These are phyloP conservation scores for Sciurus carolinensis DNA, from an alignment of 2,797 vertebrate species.

Conservation along the genomic window DNA sequence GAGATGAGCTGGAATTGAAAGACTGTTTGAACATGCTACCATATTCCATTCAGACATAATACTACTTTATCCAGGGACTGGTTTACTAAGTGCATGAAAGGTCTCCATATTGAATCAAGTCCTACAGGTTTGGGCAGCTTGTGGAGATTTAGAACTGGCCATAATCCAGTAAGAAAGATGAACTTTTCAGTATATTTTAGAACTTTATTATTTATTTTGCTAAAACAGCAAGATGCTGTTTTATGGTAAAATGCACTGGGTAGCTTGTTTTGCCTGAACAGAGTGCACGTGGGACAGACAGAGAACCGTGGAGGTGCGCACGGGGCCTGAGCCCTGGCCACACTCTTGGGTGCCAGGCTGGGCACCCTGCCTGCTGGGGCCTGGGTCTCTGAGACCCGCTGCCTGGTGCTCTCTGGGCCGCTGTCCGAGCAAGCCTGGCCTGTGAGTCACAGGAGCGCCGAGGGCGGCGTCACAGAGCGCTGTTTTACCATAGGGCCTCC, in stretches of 20 bases:
- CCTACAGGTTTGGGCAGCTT: background rate
- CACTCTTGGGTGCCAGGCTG: rapidly evolving
- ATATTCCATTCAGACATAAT: background rate
- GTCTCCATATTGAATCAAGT: background rate
- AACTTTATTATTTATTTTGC: background rate
- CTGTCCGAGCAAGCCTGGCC: background rate
- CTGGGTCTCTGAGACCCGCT: background rate
- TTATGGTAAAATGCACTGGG: background rate
- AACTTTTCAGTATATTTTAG: background rate
- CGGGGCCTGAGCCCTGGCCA: background rate
- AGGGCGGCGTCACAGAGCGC: background rate
- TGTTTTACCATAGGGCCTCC: conserved; percentile 88
- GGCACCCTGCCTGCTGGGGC: background rate
- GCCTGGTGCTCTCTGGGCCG: background rate
- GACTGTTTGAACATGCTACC: background rate
- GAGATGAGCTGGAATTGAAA: background rate
- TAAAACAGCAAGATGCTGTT: background rate
- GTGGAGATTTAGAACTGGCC: background rate
- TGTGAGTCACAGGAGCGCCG: background rate
- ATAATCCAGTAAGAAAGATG: background rate
- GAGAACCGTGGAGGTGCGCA: background rate
- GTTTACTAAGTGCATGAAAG: background rate
- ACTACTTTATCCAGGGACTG: background rate
- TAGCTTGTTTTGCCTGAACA: background rate
- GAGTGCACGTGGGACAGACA: background rate